These are phyloP conservation scores for Oscheius sp. DNA, from an alignment of 2,888 invertebrate genomes.

Conservation along the genomic window DNA sequence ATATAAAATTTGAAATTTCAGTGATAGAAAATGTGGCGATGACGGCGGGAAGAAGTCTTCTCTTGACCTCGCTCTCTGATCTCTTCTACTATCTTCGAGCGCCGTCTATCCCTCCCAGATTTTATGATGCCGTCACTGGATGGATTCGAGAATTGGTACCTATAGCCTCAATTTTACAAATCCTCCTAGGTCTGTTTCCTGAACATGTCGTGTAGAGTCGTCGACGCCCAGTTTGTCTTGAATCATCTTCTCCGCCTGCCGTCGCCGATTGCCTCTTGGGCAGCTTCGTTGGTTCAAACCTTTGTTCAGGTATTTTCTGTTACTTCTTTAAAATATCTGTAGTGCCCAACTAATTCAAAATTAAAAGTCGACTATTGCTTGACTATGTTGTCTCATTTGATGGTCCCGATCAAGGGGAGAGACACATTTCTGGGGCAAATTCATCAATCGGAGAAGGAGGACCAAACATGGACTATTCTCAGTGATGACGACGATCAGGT, in stretches of 20 bases:
- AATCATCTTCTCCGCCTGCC: constrained; percentile 69
- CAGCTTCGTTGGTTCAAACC: constrained; percentile 61
- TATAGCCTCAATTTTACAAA: too few relatives aligned
- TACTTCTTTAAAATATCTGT: background rate
- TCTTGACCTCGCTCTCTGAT: constrained; percentile 62
- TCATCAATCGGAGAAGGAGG: constrained; percentile 52
- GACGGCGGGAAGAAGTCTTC: constrained; percentile 36
- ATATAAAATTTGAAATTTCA: too few relatives aligned
- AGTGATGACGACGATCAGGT: constrained; percentile 54
- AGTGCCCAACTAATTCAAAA: constrained; percentile 45
- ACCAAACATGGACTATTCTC: constrained; percentile 58
- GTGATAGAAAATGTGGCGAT: constrained; percentile 37
- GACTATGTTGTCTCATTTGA: constrained; percentile 63
- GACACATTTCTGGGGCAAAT: constrained; percentile 58
- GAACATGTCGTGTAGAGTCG: constrained; percentile 56
- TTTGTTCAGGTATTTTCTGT: constrained; percentile 45
- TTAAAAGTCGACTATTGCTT: constrained; percentile 66
- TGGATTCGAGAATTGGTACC: constrained; percentile 69
- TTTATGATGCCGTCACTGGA: constrained; percentile 57
- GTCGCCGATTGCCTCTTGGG: constrained; percentile 65
- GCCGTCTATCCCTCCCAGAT: constrained; percentile 59
- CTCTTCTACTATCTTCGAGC: constrained; percentile 67
- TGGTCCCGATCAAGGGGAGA: constrained; percentile 64
- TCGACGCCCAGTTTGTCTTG: constrained; percentile 67
- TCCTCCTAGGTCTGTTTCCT: constrained; percentile 57